A percentile compares a stretch with the other conserved stretches of the same genome.
These are phyloP conservation scores for Drusus annulatus DNA, from an alignment of 1,140 invertebrate species.

Conservation along the genomic window DNA sequence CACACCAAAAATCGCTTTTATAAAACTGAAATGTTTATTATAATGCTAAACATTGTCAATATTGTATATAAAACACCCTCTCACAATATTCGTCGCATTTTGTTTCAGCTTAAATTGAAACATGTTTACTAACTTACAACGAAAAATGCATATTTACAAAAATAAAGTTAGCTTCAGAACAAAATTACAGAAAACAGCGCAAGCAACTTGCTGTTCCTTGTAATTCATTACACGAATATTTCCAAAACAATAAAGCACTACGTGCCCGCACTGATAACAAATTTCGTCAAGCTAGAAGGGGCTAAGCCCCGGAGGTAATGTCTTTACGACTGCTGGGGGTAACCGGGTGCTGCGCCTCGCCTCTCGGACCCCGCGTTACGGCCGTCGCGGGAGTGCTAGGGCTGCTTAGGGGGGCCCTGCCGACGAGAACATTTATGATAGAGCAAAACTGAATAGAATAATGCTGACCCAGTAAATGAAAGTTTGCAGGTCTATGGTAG, in stretches of 20 bases:
- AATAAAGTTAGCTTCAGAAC: no score
- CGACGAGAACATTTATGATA: constrained; percentile 29
- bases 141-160: no score
- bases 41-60: no score
- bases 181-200: no score
- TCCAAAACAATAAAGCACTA: neutral
- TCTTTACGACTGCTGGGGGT: constrained; percentile 11
- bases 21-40: no score
- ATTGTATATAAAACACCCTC: no score
- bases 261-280: constrained; percentile 13
- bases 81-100: no score
- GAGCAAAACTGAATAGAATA: neutral
- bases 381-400: constrained; percentile 18
- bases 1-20: no score
- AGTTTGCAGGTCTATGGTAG: neutral
- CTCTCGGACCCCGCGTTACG: neutral
- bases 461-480: constrained; percentile 19
- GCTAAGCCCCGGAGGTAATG: constrained; percentile 16
- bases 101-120: no score
- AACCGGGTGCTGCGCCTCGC: constrained; percentile 11
- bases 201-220: neutral
- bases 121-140: no score
- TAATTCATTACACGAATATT: neutral
- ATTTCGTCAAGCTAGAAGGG: neutral
- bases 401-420: neutral